Evolutionary conservation across 2,888 invertebrate species (phyloP).

Genomic region (Drosophila cracens): DNA sequence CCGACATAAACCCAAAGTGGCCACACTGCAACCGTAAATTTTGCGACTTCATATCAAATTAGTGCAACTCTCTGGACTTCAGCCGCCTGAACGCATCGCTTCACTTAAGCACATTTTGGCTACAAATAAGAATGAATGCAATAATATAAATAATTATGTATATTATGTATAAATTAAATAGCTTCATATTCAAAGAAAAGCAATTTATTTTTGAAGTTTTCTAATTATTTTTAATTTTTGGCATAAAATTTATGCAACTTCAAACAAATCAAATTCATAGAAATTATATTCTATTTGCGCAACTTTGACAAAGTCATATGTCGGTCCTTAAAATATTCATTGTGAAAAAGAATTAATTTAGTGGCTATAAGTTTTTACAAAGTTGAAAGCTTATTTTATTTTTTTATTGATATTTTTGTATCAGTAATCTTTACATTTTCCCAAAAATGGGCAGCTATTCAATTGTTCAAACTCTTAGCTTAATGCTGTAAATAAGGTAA

Average conservation of each 20-base stretch:
- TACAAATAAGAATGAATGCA: background rate
- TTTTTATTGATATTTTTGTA: background rate
- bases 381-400: background rate
- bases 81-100: background rate
- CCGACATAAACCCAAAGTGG: slow-evolving; percentile 59
- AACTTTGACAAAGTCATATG: background rate
- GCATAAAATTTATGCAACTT: background rate
- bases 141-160: background rate
- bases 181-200: background rate
- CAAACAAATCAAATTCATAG: background rate
- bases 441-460: background rate
- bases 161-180: background rate
- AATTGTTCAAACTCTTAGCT: background rate
- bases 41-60: slow-evolving; percentile 62
- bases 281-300: background rate
- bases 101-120: background rate
- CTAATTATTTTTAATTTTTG: background rate
- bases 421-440: background rate
- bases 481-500: background rate
- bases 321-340: background rate
- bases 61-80: slow-evolving; percentile 23
- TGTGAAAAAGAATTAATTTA: background rate
- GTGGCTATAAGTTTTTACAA: background rate
- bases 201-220: background rate
- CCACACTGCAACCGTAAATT: slow-evolving; percentile 63